Evolutionary conservation across 2,797 vertebrate species (phyloP), one percentile per base, ranked within the genome.

Genomic region (Spizella passerina): DNA sequence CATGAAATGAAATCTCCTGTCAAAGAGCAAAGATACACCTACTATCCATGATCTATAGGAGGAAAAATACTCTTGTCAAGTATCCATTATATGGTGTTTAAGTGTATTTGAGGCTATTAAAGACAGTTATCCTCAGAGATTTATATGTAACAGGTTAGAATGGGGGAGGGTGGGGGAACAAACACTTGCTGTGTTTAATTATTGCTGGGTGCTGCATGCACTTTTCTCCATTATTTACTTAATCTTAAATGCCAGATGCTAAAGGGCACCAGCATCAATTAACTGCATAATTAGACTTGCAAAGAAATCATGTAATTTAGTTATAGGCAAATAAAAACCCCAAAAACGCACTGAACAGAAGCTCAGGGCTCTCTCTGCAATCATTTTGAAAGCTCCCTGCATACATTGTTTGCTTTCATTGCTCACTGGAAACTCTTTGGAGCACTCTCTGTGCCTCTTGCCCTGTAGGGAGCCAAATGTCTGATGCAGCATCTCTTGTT

Each of bases 231-330:
- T 95, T 93, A 90, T 96, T 96, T 96, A 96, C 95, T 96, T 97
- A 94, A 93, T 96, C 96, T 96, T 82, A 80, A 97, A 92, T 94
- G 75, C 95, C 94, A 92, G 91, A 94, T 93, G 89, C 83, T 95
- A 96, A 97, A 96, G 95, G 96, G 81, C 91, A 93, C 70, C 69
- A 65, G 93, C 94, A 94, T 96, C 96, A 92, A 90, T 96, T 96
- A 96, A 96, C 93, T 91, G 81, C 96, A 87, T 96, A 96, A 96
- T 96, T 94, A 96, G 95, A 90, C 93, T 90, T 96, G 87, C 96
- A 96, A 95, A 93, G 91, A 90, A 97, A 88, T 89, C 46, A 14
- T 78, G 82, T 89, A 84, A 94, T 94, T 94, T 95, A 94, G 91
- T 96, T 81, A 82, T 85, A 85, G 80, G 84, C 90, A 80, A 81